These are phyloP conservation scores for Poecilia picta DNA, from an alignment of 2,797 vertebrate genomes.

Conservation along the genomic window DNA sequence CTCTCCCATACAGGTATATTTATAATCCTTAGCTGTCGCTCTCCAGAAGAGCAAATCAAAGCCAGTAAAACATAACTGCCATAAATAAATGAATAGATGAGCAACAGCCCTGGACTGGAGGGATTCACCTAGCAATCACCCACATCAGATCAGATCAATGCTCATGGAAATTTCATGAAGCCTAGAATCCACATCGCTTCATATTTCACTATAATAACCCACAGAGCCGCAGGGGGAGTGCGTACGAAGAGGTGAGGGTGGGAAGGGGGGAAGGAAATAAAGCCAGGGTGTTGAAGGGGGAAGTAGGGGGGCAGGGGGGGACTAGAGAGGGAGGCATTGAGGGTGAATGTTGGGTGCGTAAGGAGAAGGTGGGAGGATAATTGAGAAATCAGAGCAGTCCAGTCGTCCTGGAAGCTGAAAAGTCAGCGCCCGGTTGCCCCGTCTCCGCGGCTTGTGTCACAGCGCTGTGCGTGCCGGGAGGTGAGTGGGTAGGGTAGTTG, in stretches of 20 bases:
- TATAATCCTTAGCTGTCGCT: constrained; percentile 79
- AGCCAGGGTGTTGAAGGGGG: constrained; percentile 14
- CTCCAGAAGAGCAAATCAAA: constrained; percentile 81
- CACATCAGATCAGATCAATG: constrained; percentile 85
- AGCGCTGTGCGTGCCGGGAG: constrained; percentile 24
- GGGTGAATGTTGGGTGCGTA: constrained; percentile 30
- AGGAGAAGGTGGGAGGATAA: constrained; percentile 52
- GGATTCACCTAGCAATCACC: constrained; percentile 85
- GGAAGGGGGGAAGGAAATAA: constrained; percentile 11
- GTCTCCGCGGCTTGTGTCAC: constrained; percentile 51
- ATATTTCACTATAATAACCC: constrained; percentile 86
- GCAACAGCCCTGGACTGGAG: constrained; percentile 78
- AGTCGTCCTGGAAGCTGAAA: constrained; percentile 58
- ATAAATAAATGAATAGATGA: constrained; percentile 84
- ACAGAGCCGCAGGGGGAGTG: constrained; percentile 73
- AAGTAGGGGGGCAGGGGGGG: constrained; percentile 19
- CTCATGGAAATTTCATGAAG: constrained; percentile 88
- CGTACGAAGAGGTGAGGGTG: constrained; percentile 55
- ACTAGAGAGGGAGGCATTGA: constrained; percentile 42
- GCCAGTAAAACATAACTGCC: constrained; percentile 82
- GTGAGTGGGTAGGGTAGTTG: constrained; percentile 51
- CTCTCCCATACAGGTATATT: constrained; percentile 76
- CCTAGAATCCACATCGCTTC: constrained; percentile 82
- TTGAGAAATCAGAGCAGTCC: constrained; percentile 70
- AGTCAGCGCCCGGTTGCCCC: constrained; percentile 45